phyloP scores from a whole-genome alignment of 1,140 invertebrate species.

The Aphidius ervi region DNA sequence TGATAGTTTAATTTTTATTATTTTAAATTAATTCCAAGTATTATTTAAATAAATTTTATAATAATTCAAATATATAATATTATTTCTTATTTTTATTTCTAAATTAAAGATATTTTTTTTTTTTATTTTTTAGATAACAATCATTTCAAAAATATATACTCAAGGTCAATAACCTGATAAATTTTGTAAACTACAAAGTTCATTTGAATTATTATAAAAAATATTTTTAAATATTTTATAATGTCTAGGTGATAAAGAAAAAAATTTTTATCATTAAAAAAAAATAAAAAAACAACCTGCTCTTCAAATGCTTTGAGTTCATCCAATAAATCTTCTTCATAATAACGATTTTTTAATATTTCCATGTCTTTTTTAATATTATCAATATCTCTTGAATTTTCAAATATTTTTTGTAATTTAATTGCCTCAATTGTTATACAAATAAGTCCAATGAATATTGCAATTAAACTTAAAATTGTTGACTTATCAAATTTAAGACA shows the following conservation, averaged over 20 bases:
- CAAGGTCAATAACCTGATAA: too few relatives aligned
- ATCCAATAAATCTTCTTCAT: conserved; percentile 40
- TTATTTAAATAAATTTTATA: too few relatives aligned
- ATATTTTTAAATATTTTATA: too few relatives aligned
- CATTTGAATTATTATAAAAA: too few relatives aligned
- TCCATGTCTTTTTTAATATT: conserved; percentile 39
- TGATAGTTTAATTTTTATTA: too few relatives aligned
- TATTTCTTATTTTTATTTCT: too few relatives aligned
- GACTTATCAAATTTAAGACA: conserved; percentile 27
- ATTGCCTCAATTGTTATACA: conserved; percentile 39
- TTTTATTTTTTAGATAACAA: too few relatives aligned
- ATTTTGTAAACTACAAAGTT: too few relatives aligned
- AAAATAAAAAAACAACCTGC: conserved; percentile 33
- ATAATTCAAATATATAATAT: too few relatives aligned
- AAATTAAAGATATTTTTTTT: too few relatives aligned
- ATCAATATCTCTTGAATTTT: conserved; percentile 37
- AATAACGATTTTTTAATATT: conserved; percentile 39
- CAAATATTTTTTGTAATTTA: conserved; percentile 34
- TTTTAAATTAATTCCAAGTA: too few relatives aligned
- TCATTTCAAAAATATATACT: too few relatives aligned
- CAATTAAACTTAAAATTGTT: conserved; percentile 32
- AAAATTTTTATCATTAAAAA: neutral
- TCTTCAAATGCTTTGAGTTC: conserved; percentile 45
- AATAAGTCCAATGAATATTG: conserved; percentile 31
- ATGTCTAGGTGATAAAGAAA: neutral